phyloP scores from a whole-genome alignment of 2,113 vertebrate species.

The Mormyrus iriodes region DNA sequence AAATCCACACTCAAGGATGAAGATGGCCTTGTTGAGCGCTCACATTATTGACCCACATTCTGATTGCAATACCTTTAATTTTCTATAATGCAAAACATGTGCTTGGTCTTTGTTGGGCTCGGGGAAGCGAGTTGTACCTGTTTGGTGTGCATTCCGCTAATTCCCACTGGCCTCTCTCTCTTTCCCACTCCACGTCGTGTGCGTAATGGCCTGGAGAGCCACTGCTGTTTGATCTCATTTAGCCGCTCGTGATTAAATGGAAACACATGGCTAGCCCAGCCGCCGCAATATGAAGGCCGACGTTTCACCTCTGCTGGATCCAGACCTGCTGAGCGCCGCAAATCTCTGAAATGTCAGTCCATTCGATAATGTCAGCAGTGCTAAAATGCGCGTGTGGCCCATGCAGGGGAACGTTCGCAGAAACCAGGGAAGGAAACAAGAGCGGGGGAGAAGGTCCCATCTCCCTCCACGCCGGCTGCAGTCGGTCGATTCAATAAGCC shows the following conservation, averaged over 20 bases:
- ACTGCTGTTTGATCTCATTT: conserved; percentile 70
- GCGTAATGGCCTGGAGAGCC: conserved; percentile 60
- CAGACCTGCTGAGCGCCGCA: conserved; percentile 75
- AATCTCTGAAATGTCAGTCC: conserved; percentile 93
- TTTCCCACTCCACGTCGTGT: conserved; percentile 35
- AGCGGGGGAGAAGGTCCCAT: not conserved
- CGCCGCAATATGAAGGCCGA: conserved; percentile 47
- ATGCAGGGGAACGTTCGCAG: conserved; percentile 41
- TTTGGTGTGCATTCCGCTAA: not conserved
- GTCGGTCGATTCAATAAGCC: conserved; percentile 50
- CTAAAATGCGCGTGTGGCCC: conserved; percentile 56
- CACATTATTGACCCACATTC: not conserved
- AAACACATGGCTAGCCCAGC: conserved; percentile 71
- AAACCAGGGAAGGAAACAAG: conserved; percentile 41
- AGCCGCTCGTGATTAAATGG: conserved; percentile 69
- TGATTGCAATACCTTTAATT: not conserved
- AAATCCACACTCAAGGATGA: not conserved
- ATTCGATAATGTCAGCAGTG: conserved; percentile 82
- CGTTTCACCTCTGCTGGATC: conserved; percentile 72
- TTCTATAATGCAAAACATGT: not conserved
- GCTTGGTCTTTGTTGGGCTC: not conserved
- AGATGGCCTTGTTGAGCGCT: not conserved
- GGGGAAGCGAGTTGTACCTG: not conserved
- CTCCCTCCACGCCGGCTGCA: conserved; percentile 30
- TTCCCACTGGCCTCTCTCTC: not conserved